Percentiles rank a stretch among this genome's conserved stretches.
These are phyloP conservation scores for Bellardia bayeri DNA, from an alignment of 2,888 invertebrate genomes.

Conservation along the genomic window DNA sequence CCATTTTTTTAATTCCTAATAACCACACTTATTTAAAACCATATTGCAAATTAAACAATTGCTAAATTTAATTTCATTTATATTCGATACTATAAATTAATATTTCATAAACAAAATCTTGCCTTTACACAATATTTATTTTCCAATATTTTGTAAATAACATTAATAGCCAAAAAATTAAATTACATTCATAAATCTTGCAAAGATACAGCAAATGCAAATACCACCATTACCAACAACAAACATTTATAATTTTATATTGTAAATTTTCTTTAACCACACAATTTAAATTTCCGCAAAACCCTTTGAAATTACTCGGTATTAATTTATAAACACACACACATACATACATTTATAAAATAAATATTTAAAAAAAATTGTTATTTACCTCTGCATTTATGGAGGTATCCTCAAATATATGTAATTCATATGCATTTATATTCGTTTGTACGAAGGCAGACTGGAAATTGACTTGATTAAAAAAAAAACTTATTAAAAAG, in stretches of 20 bases:
- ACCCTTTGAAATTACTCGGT: slow-evolving; percentile 17
- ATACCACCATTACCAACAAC: neutral
- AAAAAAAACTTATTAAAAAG: neutral
- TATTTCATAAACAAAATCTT: too few relatives aligned
- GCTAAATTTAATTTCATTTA: too few relatives aligned
- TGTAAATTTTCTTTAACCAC: slow-evolving; percentile 38
- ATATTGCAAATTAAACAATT: too few relatives aligned
- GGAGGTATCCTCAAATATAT: neutral
- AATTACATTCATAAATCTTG: slow-evolving; percentile 21
- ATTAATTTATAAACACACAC: neutral
- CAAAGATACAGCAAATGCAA: neutral
- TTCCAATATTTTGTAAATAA: neutral
- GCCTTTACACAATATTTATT: neutral
- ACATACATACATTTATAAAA: neutral
- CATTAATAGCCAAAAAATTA: neutral
- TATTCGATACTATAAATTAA: too few relatives aligned
- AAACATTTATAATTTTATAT: slow-evolving; percentile 17
- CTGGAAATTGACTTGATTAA: neutral
- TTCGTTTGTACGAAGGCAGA: neutral
- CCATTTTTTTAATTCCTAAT: too few relatives aligned
- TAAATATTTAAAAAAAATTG: neutral
- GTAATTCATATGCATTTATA: neutral
- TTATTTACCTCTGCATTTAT: neutral
- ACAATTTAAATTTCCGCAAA: slow-evolving; percentile 39
- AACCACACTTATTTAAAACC: too few relatives aligned